Evolutionary conservation across 2,797 vertebrate genomes (phyloP).

Genomic region (Uromys caudimaculatus): DNA sequence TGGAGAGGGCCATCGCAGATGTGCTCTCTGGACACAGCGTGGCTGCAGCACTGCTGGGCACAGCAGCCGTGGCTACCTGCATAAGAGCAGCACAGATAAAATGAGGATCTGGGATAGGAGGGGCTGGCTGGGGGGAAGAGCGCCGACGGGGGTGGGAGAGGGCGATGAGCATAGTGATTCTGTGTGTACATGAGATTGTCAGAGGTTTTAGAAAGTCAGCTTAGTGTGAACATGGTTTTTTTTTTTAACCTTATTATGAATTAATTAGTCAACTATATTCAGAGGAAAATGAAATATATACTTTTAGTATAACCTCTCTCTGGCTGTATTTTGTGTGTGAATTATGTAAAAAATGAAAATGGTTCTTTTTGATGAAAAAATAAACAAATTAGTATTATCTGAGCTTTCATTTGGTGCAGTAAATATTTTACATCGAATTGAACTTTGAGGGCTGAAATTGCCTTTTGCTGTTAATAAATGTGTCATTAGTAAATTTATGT

Average conservation of each 20-base stretch:
- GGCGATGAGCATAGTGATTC: not conserved
- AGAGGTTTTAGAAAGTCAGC: no score
- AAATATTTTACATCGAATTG: conserved; percentile 38
- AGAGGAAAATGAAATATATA: conserved; percentile 26
- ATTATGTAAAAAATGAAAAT: not conserved
- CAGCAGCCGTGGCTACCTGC: not conserved
- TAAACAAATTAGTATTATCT: not conserved
- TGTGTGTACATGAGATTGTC: no score
- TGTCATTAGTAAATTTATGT: not conserved
- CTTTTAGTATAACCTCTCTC: not conserved
- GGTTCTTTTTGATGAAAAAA: conserved; percentile 34
- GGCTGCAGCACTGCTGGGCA: not conserved
- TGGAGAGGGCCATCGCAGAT: not conserved
- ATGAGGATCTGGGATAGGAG: not conserved
- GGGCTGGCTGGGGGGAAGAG: not conserved
- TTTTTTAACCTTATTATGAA: not conserved
- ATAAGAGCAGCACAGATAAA: not conserved
- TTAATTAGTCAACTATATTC: conserved; percentile 23
- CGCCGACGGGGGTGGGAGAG: not conserved
- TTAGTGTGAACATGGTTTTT: not conserved
- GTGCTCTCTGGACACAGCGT: not conserved
- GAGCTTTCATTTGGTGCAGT: not conserved
- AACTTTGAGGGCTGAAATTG: conserved; percentile 5
- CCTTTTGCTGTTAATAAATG: conserved; percentile 28
- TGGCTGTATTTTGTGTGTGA: not conserved